Evolutionary conservation across 1,140 invertebrate species (phyloP).

Genomic region (Aphelinus atriplicis): DNA sequence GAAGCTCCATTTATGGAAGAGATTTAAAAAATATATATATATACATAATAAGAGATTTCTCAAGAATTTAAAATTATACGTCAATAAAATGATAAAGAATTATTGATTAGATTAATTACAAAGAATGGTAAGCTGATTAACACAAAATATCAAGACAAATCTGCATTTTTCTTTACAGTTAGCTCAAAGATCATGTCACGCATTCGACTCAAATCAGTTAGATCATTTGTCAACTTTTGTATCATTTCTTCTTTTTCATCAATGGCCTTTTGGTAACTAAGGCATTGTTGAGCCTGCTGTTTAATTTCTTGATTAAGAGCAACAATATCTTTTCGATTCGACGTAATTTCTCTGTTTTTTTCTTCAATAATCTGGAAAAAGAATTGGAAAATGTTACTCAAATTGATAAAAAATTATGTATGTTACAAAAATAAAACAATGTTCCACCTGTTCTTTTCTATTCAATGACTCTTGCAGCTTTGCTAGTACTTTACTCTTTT

Average conservation of each 20-base stretch:
- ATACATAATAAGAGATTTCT: constrained; percentile 18
- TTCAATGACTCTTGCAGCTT: constrained; percentile 51
- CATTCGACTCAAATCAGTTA: constrained; percentile 56
- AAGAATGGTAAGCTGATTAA: background rate
- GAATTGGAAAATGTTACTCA: constrained; percentile 9
- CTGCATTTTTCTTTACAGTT: constrained; percentile 57
- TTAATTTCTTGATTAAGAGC: constrained; percentile 54
- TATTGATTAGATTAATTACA: constrained; percentile 1
- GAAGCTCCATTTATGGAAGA: background rate
- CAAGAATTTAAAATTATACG: background rate
- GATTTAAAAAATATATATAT: constrained; percentile 22
- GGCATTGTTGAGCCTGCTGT: constrained; percentile 48
- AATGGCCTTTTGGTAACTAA: constrained; percentile 49
- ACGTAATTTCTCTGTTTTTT: constrained; percentile 48
- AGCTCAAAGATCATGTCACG: constrained; percentile 59
- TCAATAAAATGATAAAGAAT: constrained; percentile 6
- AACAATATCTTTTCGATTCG: constrained; percentile 47
- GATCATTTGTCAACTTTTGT: constrained; percentile 48
- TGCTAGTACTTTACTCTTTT: constrained; percentile 47
- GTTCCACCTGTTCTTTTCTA: constrained; percentile 52
- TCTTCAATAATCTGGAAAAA: constrained; percentile 50
- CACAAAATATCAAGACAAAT: constrained; percentile 29
- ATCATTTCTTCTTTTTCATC: constrained; percentile 52
- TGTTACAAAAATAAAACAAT: constrained; percentile 23
- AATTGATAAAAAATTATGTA: background rate